Evolutionary conservation across 1,140 invertebrate genomes (phyloP).

Genomic region (Acromyrmex charruanus): DNA sequence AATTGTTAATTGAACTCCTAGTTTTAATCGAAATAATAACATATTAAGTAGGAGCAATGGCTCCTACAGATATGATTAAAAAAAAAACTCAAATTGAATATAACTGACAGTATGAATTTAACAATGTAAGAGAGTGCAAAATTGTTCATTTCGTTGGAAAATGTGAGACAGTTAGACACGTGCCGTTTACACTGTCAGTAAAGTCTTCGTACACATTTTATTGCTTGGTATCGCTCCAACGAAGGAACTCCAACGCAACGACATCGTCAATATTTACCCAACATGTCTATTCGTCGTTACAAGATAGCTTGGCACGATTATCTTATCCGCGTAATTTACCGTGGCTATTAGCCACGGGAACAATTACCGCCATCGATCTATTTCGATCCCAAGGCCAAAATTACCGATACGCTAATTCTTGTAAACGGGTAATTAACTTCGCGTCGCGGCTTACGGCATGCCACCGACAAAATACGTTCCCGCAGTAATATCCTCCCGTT

Average conservation of each 20-base stretch:
- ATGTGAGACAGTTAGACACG: too few relatives aligned
- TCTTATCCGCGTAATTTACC: constrained; percentile 60
- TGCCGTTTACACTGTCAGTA: background rate
- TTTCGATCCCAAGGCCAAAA: constrained; percentile 58
- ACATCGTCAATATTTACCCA: constrained; percentile 7
- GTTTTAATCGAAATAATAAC: too few relatives aligned
- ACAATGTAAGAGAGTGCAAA: background rate
- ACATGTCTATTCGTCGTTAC: background rate
- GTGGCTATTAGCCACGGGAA: constrained; percentile 32
- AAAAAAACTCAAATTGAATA: too few relatives aligned
- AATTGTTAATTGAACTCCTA: too few relatives aligned
- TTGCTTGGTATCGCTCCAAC: background rate
- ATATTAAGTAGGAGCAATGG: too few relatives aligned
- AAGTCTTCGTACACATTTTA: background rate
- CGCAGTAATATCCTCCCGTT: constrained; percentile 31
- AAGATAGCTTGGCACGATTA: constrained; percentile 14
- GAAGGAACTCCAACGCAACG: background rate
- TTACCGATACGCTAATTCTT: constrained; percentile 64
- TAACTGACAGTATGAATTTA: too few relatives aligned
- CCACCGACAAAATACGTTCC: constrained; percentile 48
- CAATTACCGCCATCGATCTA: constrained; percentile 51
- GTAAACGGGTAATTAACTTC: constrained; percentile 68
- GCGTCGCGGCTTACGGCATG: constrained; percentile 39
- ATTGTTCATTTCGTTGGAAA: background rate
- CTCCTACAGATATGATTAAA: too few relatives aligned